Percentiles rank a stretch among this genome's conserved stretches.
phyloP scores from a whole-genome alignment of 2,888 invertebrate species.

The Oligia latruncula region DNA sequence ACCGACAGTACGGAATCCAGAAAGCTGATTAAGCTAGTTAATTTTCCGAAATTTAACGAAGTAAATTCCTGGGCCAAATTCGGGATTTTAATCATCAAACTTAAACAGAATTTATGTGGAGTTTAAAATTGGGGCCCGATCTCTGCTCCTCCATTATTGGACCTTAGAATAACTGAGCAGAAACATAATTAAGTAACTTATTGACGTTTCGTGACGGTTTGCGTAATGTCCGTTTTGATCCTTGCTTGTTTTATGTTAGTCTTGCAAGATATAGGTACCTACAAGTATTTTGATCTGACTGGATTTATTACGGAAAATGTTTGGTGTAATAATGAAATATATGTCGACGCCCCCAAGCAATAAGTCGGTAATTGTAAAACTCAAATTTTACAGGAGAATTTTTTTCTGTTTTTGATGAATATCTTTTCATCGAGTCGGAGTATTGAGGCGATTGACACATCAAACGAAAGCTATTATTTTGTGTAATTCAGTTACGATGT shows the following conservation, averaged over 20 bases:
- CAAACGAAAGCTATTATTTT: too few species aligned
- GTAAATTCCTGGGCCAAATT: constrained; percentile 44
- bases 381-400: too few species aligned
- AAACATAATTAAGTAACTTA: constrained; percentile 48
- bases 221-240: constrained; percentile 6
- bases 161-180: constrained; percentile 42
- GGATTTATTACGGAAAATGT: background rate
- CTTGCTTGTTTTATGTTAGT: constrained; percentile 1
- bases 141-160: constrained; percentile 36
- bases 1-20: constrained; percentile 37
- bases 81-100: constrained; percentile 61
- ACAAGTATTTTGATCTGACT: background rate
- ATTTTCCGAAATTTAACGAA: constrained; percentile 48
- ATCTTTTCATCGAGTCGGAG: too few species aligned
- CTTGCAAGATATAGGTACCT: background rate
- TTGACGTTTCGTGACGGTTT: constrained; percentile 47
- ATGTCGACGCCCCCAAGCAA: too few species aligned
- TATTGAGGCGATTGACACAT: too few species aligned
- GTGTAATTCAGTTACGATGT: too few species aligned
- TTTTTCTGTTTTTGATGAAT: too few species aligned
- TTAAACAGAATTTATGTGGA: constrained; percentile 59
- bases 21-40: constrained; percentile 55
- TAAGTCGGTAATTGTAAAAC: too few species aligned
- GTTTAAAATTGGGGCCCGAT: constrained; percentile 54
- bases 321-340: background rate